These are phyloP conservation scores for Drepanosiphum platanoidis DNA, from an alignment of 2,888 invertebrate genomes.

Conservation along the genomic window DNA sequence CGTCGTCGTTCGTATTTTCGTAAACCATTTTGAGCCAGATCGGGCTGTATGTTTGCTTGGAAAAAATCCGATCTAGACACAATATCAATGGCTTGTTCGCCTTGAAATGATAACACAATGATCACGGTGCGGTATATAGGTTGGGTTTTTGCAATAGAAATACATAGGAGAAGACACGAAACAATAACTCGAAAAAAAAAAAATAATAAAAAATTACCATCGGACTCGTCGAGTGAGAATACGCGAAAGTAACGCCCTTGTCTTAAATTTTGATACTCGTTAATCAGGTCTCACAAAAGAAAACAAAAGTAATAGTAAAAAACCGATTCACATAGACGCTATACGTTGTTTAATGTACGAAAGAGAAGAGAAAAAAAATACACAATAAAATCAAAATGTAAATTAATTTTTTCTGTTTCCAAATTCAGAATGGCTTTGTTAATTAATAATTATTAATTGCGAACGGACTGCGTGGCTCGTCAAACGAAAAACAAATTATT, in stretches of 20 bases:
- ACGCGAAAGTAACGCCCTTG: constrained; percentile 43
- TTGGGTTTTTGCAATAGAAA: constrained; percentile 30
- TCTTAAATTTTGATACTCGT: constrained; percentile 23
- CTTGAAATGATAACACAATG: constrained; percentile 40
- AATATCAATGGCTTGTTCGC: constrained; percentile 14
- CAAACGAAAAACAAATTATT: too few relatives aligned
- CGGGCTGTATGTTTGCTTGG: neutral
- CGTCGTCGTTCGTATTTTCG: too few relatives aligned
- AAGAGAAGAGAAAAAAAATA: too few relatives aligned
- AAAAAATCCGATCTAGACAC: constrained; percentile 24
- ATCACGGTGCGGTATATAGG: neutral
- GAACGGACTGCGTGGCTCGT: too few relatives aligned
- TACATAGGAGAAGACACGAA: constrained; percentile 10
- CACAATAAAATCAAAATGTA: neutral
- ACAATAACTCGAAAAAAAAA: constrained; percentile 15
- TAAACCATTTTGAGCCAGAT: constrained; percentile 13
- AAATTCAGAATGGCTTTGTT: too few relatives aligned
- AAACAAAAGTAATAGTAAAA: too few relatives aligned
- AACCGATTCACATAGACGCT: neutral
- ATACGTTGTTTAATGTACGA: too few relatives aligned
- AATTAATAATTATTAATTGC: too few relatives aligned
- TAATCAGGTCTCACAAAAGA: constrained; percentile 8
- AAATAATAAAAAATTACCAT: constrained; percentile 8
- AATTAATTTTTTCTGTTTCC: neutral
- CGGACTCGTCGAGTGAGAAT: constrained; percentile 8